Conservation (phyloP, 1,140 invertebrate species). For the Aphis craccivora region DNA sequence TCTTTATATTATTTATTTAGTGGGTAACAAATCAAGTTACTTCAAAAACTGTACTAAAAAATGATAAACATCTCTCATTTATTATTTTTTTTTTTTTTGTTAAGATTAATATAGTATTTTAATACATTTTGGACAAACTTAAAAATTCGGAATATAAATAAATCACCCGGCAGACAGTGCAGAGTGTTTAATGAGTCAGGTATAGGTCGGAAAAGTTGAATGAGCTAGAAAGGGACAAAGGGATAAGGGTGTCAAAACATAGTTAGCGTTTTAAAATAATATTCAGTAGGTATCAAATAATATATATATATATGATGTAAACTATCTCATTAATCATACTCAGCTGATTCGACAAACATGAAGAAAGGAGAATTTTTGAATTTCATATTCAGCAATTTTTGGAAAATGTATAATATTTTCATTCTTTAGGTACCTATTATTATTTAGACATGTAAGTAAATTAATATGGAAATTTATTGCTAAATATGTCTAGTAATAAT, state of each 20-base stretch:
- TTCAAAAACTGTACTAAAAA: background rate
- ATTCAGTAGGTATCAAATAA: background rate
- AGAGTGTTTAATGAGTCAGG: slow-evolving; percentile 44
- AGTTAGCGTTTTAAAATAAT: slow-evolving; percentile 55
- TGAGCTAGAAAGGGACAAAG: background rate
- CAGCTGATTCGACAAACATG: background rate
- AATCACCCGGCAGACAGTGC: slow-evolving; percentile 30
- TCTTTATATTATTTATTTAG: background rate
- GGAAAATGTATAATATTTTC: too few species aligned
- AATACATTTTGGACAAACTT: slow-evolving; percentile 4
- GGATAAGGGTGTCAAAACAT: background rate
- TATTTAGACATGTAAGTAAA: background rate
- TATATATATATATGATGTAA: slow-evolving; percentile 7
- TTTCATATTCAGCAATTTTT: background rate
- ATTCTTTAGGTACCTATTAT: too few species aligned
- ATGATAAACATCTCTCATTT: background rate
- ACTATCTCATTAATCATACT: background rate
- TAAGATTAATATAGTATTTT: background rate
- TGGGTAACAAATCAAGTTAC: background rate
- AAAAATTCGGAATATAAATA: slow-evolving; percentile 34
- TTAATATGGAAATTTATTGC: background rate
- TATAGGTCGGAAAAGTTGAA: background rate
- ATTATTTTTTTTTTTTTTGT: background rate
- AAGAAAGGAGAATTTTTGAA: background rate
- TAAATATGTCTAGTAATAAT: background rate